Evolutionary conservation across 2,888 invertebrate genomes (phyloP).

Genomic region (Thymelicus lineola): DNA sequence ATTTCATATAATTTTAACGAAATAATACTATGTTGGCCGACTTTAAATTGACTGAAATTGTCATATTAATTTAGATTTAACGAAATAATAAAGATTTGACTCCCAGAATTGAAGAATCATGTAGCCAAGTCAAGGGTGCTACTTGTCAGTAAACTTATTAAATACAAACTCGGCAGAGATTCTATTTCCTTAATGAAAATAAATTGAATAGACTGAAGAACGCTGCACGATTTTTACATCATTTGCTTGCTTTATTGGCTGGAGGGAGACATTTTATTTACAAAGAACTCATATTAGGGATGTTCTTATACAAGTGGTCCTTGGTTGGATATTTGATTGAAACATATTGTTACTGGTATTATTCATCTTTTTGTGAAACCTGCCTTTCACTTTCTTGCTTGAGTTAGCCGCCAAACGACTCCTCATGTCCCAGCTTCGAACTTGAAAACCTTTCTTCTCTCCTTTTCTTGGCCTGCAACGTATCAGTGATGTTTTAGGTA

Average conservation of each 20-base stretch:
- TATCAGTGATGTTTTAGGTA: too few species aligned
- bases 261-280: constrained; percentile 24
- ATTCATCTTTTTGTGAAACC: too few species aligned
- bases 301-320: background rate
- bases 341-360: too few species aligned
- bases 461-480: too few species aligned
- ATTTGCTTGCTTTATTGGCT: constrained; percentile 11
- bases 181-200: constrained; percentile 36
- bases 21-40: too few species aligned
- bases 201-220: constrained; percentile 28
- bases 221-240: constrained; percentile 24
- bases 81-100: background rate
- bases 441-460: too few species aligned
- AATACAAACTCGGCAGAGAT: constrained; percentile 26
- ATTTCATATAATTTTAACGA: too few species aligned
- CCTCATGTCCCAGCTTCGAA: too few species aligned
- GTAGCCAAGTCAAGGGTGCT: constrained; percentile 18
- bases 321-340: background rate
- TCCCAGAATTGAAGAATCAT: constrained; percentile 16
- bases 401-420: too few species aligned
- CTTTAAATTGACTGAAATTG: too few species aligned
- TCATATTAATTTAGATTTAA: too few species aligned
- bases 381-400: too few species aligned
- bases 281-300: background rate
- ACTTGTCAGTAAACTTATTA: constrained; percentile 23